These are phyloP conservation scores for Elymnias hypermnestra DNA, from an alignment of 1,140 invertebrate species.

Conservation along the genomic window DNA sequence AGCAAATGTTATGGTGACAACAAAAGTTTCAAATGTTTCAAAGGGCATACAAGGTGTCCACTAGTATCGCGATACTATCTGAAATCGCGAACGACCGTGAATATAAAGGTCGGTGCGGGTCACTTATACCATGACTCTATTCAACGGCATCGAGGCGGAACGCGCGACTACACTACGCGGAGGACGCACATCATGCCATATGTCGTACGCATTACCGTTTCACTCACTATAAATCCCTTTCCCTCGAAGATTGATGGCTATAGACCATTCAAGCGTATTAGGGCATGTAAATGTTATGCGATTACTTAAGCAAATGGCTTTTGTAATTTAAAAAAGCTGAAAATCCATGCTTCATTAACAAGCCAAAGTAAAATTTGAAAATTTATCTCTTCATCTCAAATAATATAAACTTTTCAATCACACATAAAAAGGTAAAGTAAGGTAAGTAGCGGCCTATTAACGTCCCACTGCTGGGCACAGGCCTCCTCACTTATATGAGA, in stretches of 20 bases:
- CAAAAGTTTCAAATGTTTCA: background rate
- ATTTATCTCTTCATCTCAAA: no score
- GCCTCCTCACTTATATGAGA: no score
- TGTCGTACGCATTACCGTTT: conserved; percentile 61
- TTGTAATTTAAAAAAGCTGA: no score
- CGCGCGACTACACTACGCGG: conserved; percentile 21
- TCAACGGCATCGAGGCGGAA: conserved; percentile 42
- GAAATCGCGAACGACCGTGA: conserved; percentile 24
- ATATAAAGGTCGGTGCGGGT: conserved; percentile 56
- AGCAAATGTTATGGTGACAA: conserved; percentile 24
- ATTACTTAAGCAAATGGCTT: conserved; percentile 61
- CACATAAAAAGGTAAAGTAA: no score
- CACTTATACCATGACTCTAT: conserved; percentile 38
- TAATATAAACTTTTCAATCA: no score
- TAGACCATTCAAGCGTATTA: conserved; percentile 60
- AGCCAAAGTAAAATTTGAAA: no score
- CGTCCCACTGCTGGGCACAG: no score
- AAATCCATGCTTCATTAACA: no score
- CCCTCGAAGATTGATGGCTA: conserved; percentile 66
- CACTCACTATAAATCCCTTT: conserved; percentile 26
- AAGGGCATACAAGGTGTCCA: conserved; percentile 35
- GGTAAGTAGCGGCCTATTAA: no score
- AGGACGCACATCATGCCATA: conserved; percentile 56
- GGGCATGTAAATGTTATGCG: conserved; percentile 69
- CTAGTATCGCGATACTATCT: conserved; percentile 44